Evolutionary conservation across 2,113 vertebrate species (phyloP).

Genomic region (Conger conger): DNA sequence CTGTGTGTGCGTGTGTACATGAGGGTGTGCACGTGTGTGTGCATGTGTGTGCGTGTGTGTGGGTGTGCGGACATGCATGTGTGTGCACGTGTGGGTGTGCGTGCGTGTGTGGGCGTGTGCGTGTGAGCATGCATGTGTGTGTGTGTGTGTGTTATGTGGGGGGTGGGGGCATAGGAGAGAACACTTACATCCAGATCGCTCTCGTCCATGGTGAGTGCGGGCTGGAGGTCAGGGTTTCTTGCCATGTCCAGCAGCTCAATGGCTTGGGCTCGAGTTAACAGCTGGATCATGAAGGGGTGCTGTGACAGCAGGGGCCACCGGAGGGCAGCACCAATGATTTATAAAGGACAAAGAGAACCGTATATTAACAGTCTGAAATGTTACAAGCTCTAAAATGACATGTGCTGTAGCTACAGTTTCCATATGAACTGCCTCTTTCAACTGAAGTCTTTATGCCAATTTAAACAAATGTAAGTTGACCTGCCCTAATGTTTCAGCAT

Average conservation of each 20-base stretch:
- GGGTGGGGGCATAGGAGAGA: neutral
- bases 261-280: conserved; percentile 61
- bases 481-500: no score
- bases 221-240: conserved; percentile 64
- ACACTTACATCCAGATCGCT: conserved; percentile 67
- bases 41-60: no score
- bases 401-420: no score
- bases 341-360: neutral
- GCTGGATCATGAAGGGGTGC: conserved; percentile 69
- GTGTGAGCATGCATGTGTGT: no score
- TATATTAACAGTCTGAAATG: neutral
- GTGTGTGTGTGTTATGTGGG: neutral
- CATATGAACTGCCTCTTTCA: neutral
- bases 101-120: no score
- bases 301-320: conserved; percentile 27
- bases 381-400: neutral
- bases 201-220: conserved; percentile 56
- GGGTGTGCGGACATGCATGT: no score
- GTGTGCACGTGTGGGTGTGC: no score
- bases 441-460: no score
- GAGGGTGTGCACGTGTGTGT: no score
- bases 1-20: no score
- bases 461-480: no score
- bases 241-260: conserved; percentile 70
- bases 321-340: neutral